Evolutionary conservation across 1,140 invertebrate genomes (phyloP).

Genomic region (Drosophila navojoa): DNA sequence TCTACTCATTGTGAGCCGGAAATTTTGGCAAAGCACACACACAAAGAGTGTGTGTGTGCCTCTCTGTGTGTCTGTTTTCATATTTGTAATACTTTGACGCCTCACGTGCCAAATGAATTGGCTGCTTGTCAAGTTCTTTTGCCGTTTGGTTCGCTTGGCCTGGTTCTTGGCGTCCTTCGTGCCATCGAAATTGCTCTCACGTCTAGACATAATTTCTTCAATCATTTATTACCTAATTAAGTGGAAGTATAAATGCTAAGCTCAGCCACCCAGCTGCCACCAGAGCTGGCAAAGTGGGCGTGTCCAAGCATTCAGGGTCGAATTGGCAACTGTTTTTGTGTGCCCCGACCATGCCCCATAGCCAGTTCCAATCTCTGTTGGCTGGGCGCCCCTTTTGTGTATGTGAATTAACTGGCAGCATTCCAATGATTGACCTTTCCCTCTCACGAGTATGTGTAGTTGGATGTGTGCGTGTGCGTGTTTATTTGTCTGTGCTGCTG

Average conservation of each 20-base stretch:
- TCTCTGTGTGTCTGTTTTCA: slow-evolving; percentile 37
- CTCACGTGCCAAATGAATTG: slow-evolving; percentile 80
- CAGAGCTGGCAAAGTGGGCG: slow-evolving; percentile 32
- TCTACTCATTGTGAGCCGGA: slow-evolving; percentile 9
- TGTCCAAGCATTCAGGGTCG: slow-evolving; percentile 46
- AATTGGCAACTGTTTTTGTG: slow-evolving; percentile 41
- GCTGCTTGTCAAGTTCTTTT: slow-evolving; percentile 43
- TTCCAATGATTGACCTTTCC: slow-evolving; percentile 80
- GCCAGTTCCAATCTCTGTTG: slow-evolving; percentile 23
- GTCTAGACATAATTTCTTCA: slow-evolving; percentile 84
- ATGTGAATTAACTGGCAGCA: slow-evolving; percentile 80
- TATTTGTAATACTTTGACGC: slow-evolving; percentile 70
- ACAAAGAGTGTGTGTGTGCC: slow-evolving; percentile 3
- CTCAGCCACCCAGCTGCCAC: slow-evolving; percentile 69
- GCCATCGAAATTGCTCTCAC: slow-evolving; percentile 82
- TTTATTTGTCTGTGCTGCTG: slow-evolving; percentile 28
- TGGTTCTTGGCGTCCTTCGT: slow-evolving; percentile 19
- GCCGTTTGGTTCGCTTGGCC: slow-evolving; percentile 8
- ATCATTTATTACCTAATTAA: slow-evolving; percentile 84
- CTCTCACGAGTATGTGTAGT: slow-evolving; percentile 9
- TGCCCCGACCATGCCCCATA: background rate
- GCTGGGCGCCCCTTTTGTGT: slow-evolving; percentile 67
- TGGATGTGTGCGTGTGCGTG: slow-evolving; percentile 1
- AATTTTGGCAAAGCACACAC: slow-evolving; percentile 4
- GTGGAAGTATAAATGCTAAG: slow-evolving; percentile 82